These are phyloP conservation scores for Panurus biarmicus DNA, from an alignment of 2,113 vertebrate genomes.

Conservation along the genomic window DNA sequence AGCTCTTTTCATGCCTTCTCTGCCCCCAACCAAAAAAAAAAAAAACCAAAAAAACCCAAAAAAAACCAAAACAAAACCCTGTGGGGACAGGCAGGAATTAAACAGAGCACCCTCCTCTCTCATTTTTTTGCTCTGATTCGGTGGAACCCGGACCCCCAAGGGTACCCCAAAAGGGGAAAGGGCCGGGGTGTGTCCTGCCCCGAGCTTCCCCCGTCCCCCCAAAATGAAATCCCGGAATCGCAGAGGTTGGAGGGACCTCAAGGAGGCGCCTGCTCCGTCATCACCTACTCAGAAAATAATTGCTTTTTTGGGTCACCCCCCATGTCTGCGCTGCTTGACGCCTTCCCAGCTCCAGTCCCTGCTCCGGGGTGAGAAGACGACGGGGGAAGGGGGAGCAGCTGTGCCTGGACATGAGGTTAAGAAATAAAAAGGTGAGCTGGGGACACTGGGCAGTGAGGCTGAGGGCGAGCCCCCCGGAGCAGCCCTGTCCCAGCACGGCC, in stretches of 20 bases:
- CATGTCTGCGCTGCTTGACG: not conserved
- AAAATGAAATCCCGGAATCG: accelerated
- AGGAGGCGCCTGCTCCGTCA: not conserved
- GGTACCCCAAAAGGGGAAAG: not conserved
- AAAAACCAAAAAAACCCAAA: no score
- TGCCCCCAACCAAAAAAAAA: not conserved
- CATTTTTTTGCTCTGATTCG: not conserved
- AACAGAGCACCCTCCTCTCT: not conserved
- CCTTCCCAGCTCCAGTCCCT: not conserved
- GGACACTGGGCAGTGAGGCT: not conserved
- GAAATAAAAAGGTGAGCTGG: not conserved
- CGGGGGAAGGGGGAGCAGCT: not conserved
- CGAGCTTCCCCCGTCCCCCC: not conserved
- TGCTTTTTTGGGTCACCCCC: not conserved
- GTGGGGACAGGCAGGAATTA: not conserved
- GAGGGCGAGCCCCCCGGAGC: not conserved
- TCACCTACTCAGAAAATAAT: not conserved
- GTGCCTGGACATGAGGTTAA: not conserved
- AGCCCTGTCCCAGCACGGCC: not conserved
- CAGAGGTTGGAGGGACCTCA: not conserved
- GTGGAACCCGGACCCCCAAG: not conserved
- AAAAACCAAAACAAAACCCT: no score
- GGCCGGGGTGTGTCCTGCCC: not conserved
- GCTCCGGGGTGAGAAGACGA: not conserved
- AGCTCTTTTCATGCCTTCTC: not conserved